phyloP scores from a whole-genome alignment of 1,140 invertebrate species.

The Nephotettix cincticeps region DNA sequence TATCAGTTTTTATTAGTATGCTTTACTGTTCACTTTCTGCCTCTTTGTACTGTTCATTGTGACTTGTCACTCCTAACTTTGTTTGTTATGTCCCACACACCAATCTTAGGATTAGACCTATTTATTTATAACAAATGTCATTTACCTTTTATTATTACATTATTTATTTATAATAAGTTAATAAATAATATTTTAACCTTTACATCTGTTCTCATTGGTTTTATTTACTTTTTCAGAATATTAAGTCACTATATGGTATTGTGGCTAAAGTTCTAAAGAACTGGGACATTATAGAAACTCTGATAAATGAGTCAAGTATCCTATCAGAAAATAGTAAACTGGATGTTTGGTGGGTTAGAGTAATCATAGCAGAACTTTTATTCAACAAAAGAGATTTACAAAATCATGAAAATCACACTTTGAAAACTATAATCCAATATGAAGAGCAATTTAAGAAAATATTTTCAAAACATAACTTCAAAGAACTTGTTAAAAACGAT shows the following conservation, averaged over 20 bases:
- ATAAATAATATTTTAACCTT: no score
- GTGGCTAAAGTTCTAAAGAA: conserved; percentile 70
- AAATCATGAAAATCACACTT: neutral
- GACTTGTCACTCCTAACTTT: no score
- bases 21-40: no score
- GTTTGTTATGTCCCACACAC: no score
- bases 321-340: conserved; percentile 65
- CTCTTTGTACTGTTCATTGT: no score
- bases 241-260: conserved; percentile 68
- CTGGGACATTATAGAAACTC: conserved; percentile 58
- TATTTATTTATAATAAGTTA: no score
- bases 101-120: no score
- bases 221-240: conserved; percentile 57
- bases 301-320: conserved; percentile 71
- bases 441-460: neutral
- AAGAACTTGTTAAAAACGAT: neutral
- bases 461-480: neutral
- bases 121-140: no score
- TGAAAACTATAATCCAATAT: neutral
- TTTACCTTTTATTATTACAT: no score
- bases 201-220: no score
- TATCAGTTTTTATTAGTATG: no score
- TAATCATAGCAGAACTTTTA: neutral
- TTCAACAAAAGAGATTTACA: neutral
- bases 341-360: conserved; percentile 35